Base-by-base conservation (phyloP, 2,113 vertebrate species). In the Paedocypris sp. region DNA sequence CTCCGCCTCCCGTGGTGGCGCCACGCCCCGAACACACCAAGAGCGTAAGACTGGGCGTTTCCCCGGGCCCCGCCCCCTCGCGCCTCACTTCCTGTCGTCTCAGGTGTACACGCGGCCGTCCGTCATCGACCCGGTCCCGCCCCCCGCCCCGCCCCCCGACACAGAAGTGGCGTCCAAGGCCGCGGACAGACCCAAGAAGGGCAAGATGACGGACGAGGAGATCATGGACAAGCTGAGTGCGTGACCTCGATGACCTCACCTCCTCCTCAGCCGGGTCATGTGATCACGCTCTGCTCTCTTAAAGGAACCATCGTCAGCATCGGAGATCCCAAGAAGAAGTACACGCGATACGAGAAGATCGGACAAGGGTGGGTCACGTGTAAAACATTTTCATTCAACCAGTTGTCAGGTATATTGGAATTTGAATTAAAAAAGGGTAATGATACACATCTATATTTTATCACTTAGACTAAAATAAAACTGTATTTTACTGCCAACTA, bases 211-310 rank as follows among this genome's bases (percentile, higher is more conserved):
- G 0, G 94, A 98, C 47, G 93, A 97, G 72, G 94, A 98, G 75
- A 97, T 98, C 73, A 97, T 94, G 91, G 94, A 98, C 71, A 97
- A 90, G 86, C 87, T 98, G 73, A 87, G 94, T 98, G 86, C 70
- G 88, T 32, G 16, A 15, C 29, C 4, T 5, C 39, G 2, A 9
- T 11, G 3, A 9, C 12, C 26, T 47, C 13, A 15, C 35, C 31
- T 23, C 19, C 48, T 26, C 41, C 13, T 6, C 2, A 23, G 20
- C 39, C 45, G 12, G 43, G 9, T 42, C 22, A 6, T 1, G 15
- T 25, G 57, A 29, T 22, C 10, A 51, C n/a, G 58, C 11, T 47
- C 32, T 10, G 45, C 1, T 69, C 29, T 4, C 22, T 62, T 5
- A 47, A 67, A 86, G 94, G 93, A 82, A 97, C 91, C 60, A 98